Percentiles rank a stretch among this genome's conserved stretches.
phyloP scores from a whole-genome alignment of 2,888 invertebrate genomes.

The Chymomyza amoena region DNA sequence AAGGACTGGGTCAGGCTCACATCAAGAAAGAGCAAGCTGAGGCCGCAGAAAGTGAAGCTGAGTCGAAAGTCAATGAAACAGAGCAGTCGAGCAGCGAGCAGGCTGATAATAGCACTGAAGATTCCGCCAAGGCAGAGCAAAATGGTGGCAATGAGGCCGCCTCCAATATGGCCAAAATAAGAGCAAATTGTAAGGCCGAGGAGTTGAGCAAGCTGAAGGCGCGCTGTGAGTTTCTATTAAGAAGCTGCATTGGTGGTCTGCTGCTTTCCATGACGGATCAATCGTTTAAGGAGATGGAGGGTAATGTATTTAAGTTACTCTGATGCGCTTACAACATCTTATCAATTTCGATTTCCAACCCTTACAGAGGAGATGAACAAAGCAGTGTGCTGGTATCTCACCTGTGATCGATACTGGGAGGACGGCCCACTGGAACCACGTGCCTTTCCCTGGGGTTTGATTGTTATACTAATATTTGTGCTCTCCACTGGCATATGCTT shows the following conservation, averaged over 20 bases:
- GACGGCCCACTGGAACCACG: constrained; percentile 87
- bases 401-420: constrained; percentile 95
- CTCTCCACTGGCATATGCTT: constrained; percentile 90
- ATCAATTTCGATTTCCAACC: background rate
- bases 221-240: constrained; percentile 86
- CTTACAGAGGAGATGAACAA: constrained; percentile 90
- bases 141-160: constrained; percentile 30
- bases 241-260: constrained; percentile 90
- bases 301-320: constrained; percentile 78
- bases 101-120: constrained; percentile 49
- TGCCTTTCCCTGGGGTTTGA: constrained; percentile 89
- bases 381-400: constrained; percentile 94
- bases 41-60: constrained; percentile 2
- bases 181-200: constrained; percentile 89
- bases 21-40: constrained; percentile 29
- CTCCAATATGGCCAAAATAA: constrained; percentile 79
- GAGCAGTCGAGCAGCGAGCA: constrained; percentile 34
- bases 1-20: constrained; percentile 57
- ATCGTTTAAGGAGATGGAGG: constrained; percentile 92
- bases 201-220: constrained; percentile 86
- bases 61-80: constrained; percentile 43
- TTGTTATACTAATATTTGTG: constrained; percentile 88
- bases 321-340: too few relatives aligned
- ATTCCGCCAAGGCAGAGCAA: constrained; percentile 23
- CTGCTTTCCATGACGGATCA: constrained; percentile 88